These are phyloP conservation scores for Sphaerophoria rueppellii DNA, from an alignment of 2,888 invertebrate genomes.

Conservation along the genomic window DNA sequence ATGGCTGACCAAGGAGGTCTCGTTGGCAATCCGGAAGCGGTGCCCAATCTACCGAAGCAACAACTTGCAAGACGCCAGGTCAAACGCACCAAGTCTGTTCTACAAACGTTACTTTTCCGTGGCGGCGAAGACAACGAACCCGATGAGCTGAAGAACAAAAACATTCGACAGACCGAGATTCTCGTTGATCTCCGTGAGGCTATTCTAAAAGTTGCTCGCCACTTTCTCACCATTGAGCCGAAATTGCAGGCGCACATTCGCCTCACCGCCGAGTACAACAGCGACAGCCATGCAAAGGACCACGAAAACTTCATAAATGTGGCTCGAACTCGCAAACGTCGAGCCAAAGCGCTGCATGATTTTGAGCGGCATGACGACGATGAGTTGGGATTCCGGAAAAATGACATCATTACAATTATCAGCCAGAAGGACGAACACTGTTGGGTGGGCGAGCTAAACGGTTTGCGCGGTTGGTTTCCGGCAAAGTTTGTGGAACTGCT, in stretches of 20 bases:
- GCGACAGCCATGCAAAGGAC: constrained; percentile 97
- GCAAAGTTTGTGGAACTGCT: constrained; percentile 97
- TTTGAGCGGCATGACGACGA: constrained; percentile 99
- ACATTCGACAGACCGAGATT: constrained; percentile 98
- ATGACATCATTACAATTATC: constrained; percentile 98
- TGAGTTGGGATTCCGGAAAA: constrained; percentile 98
- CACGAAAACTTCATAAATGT: constrained; percentile 97
- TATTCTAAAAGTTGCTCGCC: constrained; percentile 95
- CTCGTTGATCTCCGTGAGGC: constrained; percentile 98
- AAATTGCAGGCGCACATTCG: constrained; percentile 90
- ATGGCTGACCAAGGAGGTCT: constrained; percentile 98
- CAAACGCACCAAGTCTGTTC: constrained; percentile 94
- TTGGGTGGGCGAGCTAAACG: constrained; percentile 99
- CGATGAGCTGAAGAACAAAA: constrained; percentile 95
- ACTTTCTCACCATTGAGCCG: constrained; percentile 96
- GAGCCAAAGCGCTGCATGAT: constrained; percentile 97
- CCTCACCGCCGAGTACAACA: constrained; percentile 95
- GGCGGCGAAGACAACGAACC: constrained; percentile 86
- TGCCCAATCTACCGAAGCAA: constrained; percentile 96
- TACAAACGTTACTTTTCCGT: constrained; percentile 94
- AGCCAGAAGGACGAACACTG: constrained; percentile 99
- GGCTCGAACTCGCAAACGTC: constrained; percentile 91
- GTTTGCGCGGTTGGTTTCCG: constrained; percentile 97
- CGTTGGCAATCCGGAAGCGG: constrained; percentile 94
- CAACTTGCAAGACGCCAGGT: constrained; percentile 93